These are phyloP conservation scores for cattle (Bos taurus) DNA, from an alignment of 2,113 vertebrate genomes.

Conservation along the genomic window DNA sequence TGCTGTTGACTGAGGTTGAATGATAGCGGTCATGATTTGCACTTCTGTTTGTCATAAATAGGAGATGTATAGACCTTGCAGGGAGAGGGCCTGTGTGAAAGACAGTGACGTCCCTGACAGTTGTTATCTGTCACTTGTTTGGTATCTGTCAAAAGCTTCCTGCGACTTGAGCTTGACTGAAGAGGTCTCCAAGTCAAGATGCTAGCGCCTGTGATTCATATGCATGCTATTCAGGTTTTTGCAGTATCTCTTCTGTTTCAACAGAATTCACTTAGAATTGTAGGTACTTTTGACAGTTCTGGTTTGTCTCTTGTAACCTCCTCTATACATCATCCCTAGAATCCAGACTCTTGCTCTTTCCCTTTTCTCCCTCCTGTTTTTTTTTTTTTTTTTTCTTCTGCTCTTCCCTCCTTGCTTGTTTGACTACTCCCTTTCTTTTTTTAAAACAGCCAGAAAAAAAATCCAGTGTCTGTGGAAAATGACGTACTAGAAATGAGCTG, in stretches of 20 bases:
- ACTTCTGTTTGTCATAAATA: not conserved
- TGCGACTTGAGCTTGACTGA: not conserved
- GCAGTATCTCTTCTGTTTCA: not conserved
- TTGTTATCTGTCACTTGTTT: constrained; percentile 2
- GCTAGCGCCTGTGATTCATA: not conserved
- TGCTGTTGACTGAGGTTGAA: constrained; percentile 14
- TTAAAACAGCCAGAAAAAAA: not conserved
- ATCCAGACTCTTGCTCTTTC: not conserved
- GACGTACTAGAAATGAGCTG: not conserved
- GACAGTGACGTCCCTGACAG: constrained; percentile 33
- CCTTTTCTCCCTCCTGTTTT: not conserved
- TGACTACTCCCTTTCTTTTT: not conserved
- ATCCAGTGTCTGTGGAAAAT: constrained; percentile 20
- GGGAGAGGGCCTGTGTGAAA: not conserved
- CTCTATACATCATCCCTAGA: not conserved
- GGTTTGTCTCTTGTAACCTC: not conserved
- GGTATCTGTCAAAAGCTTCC: not conserved
- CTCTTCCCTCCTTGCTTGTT: not conserved
- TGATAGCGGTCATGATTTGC: not conserved
- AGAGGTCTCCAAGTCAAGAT: constrained; percentile 20
- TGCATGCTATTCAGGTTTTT: not conserved
- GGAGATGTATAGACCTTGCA: not conserved
- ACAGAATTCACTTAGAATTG: not conserved
- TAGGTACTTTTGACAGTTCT: not conserved
- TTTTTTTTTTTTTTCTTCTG: not conserved